Evolutionary conservation across 37 sponge, comb jelly and placozoan species (phyloP), one percentile per base, ranked within the genome.

Genomic region (Sycon ciliatum): DNA sequence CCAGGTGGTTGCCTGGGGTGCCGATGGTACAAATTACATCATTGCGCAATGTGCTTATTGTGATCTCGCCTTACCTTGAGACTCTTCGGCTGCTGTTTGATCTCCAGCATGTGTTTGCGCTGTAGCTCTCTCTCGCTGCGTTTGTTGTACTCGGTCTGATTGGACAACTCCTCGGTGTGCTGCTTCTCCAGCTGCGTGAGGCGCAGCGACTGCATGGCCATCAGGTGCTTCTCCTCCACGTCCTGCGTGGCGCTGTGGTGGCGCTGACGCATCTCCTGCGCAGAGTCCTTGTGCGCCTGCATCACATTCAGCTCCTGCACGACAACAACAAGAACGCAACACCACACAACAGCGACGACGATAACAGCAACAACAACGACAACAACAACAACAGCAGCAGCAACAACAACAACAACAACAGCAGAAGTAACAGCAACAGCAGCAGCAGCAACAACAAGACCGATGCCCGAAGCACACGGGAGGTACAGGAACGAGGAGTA

Each of bases 1-100:
- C n/a, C n/a, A n/a, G n/a, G n/a, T n/a, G n/a, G n/a, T n/a, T n/a
- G n/a, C n/a, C n/a, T n/a, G n/a, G n/a, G n/a, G n/a, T n/a, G n/a
- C n/a, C n/a, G n/a, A n/a, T n/a, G n/a, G n/a, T n/a, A n/a, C n/a
- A n/a, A n/a, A n/a, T n/a, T n/a, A n/a, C n/a, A n/a, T n/a, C n/a
- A n/a, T n/a, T n/a, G n/a, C n/a, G n/a, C n/a, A n/a, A n/a, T n/a
- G n/a, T n/a, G n/a, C n/a, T n/a, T n/a, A n/a, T n/a, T n/a, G n/a
- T n/a, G n/a, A n/a, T n/a, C n/a, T n/a, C 49, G 9, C 60, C 84
- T 64, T 63, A 95, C 92, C 72, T 73, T 80, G 36, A 98, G 66
- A 76, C 84, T 89, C 67, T 89, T 98, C 20, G 99, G 99, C 57
- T 98, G 99, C 36, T 98, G 90, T 57, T 88, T 85, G 39, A 84